Base-by-base conservation (phyloP, 2,113 vertebrate genomes). In the Zootoca vivipara region DNA sequence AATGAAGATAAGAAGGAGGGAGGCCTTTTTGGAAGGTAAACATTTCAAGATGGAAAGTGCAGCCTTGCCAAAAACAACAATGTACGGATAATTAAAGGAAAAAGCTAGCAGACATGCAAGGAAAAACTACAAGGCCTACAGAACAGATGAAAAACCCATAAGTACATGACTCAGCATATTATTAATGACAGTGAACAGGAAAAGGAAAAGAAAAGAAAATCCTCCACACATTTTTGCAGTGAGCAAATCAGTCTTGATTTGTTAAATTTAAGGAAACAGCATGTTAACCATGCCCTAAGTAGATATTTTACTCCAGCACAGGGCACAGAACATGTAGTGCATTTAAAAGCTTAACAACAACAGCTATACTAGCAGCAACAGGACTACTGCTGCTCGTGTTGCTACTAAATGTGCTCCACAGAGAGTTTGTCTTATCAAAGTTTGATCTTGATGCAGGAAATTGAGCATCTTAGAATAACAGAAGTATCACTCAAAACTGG, bases 51-150 rank as follows among this genome's bases (percentile, higher is more conserved):
- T n/a, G 93, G 91, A 94, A 95, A 93, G 78, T 28, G 46, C 28
- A 85, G 67, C 28, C 82, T 92, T 20, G 83, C 93, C 95, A 97
- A 96, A 92, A 95, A 95, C 69, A 96, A 96, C 93, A 96, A 83
- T 85, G 93, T 94, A 87, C 69, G 90, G 86, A 96, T 95, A 96
- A 96, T 96, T 92, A 95, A 94, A 94, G 94, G 94, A 95, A 96
- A 95, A 91, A 10, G 42, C 89, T 83, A 90, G 40, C 80, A 72
- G 89, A 92, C 95, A 93, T 94, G 93, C 56, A 79, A 95, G 92
- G 33, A 94, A 93, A 93, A 94, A 82, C 33, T 86, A 91, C 90
- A 93, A 92, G 91, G 42, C 15, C 75, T 92, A 91, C 79, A 93
- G 95, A 91, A 88, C 0, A 22, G 79, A 91, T 90, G 93, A 86